Evolutionary conservation across 2,888 invertebrate species (phyloP), one percentile per base, ranked within the genome.

Genomic region (Acanthosepion lycidas): DNA sequence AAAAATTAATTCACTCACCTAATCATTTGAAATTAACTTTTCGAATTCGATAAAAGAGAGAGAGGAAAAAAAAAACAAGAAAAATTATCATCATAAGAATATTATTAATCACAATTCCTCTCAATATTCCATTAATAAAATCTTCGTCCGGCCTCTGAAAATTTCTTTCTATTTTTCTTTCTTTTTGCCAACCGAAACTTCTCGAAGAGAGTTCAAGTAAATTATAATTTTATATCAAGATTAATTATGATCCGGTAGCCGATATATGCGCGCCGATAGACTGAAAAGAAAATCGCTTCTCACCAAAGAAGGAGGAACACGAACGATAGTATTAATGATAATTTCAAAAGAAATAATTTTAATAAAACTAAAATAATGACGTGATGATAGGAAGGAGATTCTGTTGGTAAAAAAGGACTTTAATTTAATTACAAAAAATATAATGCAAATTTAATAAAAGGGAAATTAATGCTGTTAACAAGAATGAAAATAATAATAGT

Each of bases 11-110:
- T 78, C n/a, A n/a, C 78, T 15, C 78, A 15, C 78, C 78, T 78
- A 78, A 78, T 78, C 78, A 78, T 78, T 78, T 78, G 78, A 78
- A 78, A 78, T 78, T 78, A 78, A 78, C 78, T 78, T 78, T 78
- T 78, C n/a, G 15, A 59, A 4, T 78, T 78, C 78, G 6, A n/a
- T 78, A 28, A n/a, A 78, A 9, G n/a, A 78, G 28, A 78, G 6
- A 78, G 8, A 28, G 28, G 26, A 28, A 64, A 23, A 64, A 33
- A 26, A 26, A 64, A 64, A 64, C 9, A 18, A 59, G 23, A 59
- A 59, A 20, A 59, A 59, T 12, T 8, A 51, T 12, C 51, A 59
- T 78, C 15, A 78, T 15, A 5, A 78, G 3, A n/a, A 78, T 12
- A 78, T 5, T 12, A 33, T 78, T n/a, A 78, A 78, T 78, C n/a